phyloP scores from a whole-genome alignment of 2,888 invertebrate genomes.

The Amphipyra berbera region DNA sequence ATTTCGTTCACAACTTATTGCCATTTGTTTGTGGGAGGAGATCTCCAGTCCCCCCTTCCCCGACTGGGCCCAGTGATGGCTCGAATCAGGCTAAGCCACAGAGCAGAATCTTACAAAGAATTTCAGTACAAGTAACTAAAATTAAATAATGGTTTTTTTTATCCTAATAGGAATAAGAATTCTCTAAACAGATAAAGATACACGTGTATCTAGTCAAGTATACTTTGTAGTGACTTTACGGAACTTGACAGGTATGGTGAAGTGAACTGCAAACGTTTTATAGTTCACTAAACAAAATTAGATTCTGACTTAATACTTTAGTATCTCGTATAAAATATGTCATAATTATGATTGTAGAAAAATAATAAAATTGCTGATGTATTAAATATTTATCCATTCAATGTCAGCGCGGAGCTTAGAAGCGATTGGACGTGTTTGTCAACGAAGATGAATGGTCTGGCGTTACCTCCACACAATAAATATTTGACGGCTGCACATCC shows the following conservation, averaged over 20 bases:
- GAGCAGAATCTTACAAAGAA: background rate
- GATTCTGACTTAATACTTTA: no score
- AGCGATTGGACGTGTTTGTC: conserved; percentile 13
- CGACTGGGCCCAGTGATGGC: no score
- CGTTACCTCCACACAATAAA: conserved; percentile 5
- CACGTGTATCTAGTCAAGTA: no score
- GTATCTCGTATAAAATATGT: background rate
- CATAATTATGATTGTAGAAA: background rate
- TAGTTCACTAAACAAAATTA: no score
- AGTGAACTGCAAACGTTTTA: no score
- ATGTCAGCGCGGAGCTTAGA: background rate
- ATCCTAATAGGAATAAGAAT: no score
- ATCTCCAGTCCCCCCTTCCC: background rate
- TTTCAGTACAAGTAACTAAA: background rate
- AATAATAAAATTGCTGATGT: conserved; percentile 1
- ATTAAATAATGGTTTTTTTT: no score
- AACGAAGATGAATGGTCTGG: conserved; percentile 23
- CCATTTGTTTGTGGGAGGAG: conserved; percentile 46
- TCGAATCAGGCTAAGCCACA: background rate
- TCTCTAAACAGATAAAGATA: no score
- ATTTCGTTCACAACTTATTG: conserved; percentile 74
- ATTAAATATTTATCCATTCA: conserved; percentile 14
- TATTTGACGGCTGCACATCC: conserved; percentile 4
- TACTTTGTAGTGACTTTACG: no score
- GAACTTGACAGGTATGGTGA: no score